These are phyloP conservation scores for Trichonephila inaurata DNA, from an alignment of 1,140 invertebrate genomes.

Conservation along the genomic window DNA sequence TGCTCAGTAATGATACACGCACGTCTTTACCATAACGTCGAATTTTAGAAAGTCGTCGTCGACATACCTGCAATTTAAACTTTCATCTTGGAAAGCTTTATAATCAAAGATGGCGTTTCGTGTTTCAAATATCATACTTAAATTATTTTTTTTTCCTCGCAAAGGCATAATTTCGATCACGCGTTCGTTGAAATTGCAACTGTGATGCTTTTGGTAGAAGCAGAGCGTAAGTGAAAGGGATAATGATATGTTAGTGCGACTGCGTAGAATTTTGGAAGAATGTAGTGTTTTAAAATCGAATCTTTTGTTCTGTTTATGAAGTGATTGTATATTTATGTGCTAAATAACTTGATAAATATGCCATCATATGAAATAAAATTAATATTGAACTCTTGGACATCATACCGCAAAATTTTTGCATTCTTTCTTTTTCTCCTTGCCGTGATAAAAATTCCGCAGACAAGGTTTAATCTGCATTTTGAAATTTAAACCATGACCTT, in stretches of 20 bases:
- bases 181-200: neutral
- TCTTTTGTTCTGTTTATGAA: neutral
- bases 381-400: too few relatives aligned
- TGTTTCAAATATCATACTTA: slow-evolving; percentile 18
- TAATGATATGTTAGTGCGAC: neutral
- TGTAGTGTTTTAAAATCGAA: neutral
- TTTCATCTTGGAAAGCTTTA: neutral
- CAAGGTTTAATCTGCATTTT: too few relatives aligned
- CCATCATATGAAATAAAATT: too few relatives aligned
- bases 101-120: neutral
- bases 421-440: too few relatives aligned
- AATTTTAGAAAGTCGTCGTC: neutral
- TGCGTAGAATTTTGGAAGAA: neutral
- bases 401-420: too few relatives aligned
- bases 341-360: neutral
- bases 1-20: neutral
- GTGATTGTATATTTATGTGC: neutral
- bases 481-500: too few relatives aligned
- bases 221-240: neutral
- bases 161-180: neutral
- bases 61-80: neutral
- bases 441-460: too few relatives aligned
- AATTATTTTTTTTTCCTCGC: neutral
- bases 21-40: neutral
- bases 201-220: neutral